Conservation (phyloP, 2,888 invertebrate species). For the Cetonia aurata region DNA sequence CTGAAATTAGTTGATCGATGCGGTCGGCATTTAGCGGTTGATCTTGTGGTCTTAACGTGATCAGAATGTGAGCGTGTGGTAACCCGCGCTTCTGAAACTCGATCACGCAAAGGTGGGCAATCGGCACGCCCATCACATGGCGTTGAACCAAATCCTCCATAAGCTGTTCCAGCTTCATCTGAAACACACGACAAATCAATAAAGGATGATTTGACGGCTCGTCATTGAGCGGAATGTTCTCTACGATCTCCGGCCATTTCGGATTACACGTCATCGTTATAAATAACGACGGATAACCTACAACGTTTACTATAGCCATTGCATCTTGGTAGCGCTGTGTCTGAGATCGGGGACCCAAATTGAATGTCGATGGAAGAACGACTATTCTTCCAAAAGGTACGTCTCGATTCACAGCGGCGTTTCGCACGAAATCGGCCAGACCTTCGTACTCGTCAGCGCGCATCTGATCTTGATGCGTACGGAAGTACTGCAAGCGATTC, state of each 20-base stretch:
- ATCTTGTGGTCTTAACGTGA: conserved; percentile 21
- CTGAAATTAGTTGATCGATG: conserved; percentile 15
- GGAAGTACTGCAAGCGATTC: no score
- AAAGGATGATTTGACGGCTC: conserved; percentile 59
- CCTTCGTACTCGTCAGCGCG: no score
- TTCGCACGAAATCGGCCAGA: no score
- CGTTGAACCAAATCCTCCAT: conserved; percentile 37
- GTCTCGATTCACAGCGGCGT: no score
- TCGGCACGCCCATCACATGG: conserved; percentile 39
- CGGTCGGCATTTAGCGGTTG: background rate
- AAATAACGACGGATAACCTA: conserved; percentile 61
- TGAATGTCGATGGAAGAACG: no score
- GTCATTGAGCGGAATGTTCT: conserved; percentile 56
- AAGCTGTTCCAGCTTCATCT: no score
- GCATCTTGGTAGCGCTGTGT: conserved; percentile 63
- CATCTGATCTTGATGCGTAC: no score
- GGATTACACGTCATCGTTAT: no score
- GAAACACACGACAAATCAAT: conserved; percentile 53
- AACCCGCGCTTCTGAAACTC: no score
- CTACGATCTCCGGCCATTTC: conserved; percentile 62
- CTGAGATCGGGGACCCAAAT: conserved; percentile 57
- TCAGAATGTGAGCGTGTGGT: conserved; percentile 46
- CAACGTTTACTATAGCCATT: conserved; percentile 63
- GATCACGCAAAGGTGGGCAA: conserved; percentile 45
- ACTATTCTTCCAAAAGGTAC: no score